Conservation (phyloP, 2,888 invertebrate species). For the Athalia rosae region DNA sequence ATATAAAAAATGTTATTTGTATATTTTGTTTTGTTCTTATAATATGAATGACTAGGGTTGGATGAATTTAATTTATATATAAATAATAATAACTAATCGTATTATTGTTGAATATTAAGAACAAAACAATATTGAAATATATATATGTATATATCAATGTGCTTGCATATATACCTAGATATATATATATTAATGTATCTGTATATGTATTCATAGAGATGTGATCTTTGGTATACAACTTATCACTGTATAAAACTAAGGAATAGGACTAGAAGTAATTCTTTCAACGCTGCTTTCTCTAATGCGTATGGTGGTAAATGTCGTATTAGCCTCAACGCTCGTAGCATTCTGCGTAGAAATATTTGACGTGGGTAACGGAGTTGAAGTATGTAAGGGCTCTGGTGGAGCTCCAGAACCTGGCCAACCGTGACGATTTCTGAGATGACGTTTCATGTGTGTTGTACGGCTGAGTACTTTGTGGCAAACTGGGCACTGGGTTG, state of each 20-base stretch:
- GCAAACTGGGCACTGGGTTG: slow-evolving; percentile 74
- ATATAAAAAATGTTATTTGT: slow-evolving; percentile 39
- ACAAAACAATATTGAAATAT: slow-evolving; percentile 54
- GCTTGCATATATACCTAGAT: slow-evolving; percentile 46
- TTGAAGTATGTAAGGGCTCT: slow-evolving; percentile 55
- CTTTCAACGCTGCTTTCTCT: slow-evolving; percentile 72
- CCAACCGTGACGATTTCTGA: slow-evolving; percentile 72
- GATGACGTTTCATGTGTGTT: slow-evolving; percentile 72
- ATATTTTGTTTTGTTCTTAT: slow-evolving; percentile 47
- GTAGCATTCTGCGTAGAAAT: slow-evolving; percentile 50
- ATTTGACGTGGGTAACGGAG: slow-evolving; percentile 53
- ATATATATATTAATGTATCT: slow-evolving; percentile 48
- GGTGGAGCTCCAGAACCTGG: slow-evolving; percentile 62
- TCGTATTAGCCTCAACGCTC: slow-evolving; percentile 61
- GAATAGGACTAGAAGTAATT: slow-evolving; percentile 73
- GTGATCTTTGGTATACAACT: slow-evolving; percentile 21
- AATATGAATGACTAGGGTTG: slow-evolving; percentile 18
- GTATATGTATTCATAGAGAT: slow-evolving; percentile 55
- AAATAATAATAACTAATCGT: slow-evolving; percentile 13
- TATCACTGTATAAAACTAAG: slow-evolving; percentile 64
- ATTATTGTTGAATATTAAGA: slow-evolving; percentile 50
- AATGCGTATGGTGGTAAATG: slow-evolving; percentile 71
- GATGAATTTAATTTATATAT: not conserved
- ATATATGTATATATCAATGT: slow-evolving; percentile 52
- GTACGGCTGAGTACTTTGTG: slow-evolving; percentile 74